These are phyloP conservation scores for Nannoperca obscura DNA, from an alignment of 2,797 vertebrate genomes.

Conservation along the genomic window DNA sequence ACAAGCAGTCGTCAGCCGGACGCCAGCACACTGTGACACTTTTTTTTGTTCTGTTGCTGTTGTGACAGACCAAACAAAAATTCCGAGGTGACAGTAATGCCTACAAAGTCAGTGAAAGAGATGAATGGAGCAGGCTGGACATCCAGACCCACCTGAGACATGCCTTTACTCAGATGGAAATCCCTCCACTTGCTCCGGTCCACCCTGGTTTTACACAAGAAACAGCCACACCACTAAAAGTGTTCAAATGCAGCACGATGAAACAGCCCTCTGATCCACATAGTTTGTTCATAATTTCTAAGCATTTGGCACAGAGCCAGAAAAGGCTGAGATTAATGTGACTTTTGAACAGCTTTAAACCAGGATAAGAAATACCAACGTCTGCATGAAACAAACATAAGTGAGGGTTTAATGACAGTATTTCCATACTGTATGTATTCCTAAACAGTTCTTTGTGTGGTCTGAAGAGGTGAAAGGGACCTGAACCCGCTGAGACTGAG, in stretches of 20 bases:
- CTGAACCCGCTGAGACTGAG: neutral
- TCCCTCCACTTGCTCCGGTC: neutral
- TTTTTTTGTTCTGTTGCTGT: slow-evolving; percentile 14
- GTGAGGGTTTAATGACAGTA: neutral
- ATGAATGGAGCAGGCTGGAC: slow-evolving; percentile 7
- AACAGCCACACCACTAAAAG: neutral
- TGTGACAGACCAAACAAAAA: slow-evolving; percentile 33
- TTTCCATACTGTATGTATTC: neutral
- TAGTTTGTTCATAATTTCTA: too few species aligned
- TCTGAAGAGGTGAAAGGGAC: neutral
- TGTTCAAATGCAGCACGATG: neutral
- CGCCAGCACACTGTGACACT: slow-evolving; percentile 28
- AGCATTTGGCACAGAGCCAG: neutral
- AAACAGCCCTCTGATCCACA: neutral
- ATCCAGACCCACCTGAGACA: neutral
- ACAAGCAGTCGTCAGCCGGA: slow-evolving; percentile 38
- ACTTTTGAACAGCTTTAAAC: slow-evolving; percentile 13
- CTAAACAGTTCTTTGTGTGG: neutral
- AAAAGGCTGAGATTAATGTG: too few species aligned
- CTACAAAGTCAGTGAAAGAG: slow-evolving; percentile 11
- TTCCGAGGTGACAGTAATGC: slow-evolving; percentile 27
- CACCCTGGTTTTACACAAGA: neutral
- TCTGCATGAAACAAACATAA: too few species aligned
- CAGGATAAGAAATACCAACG: neutral
- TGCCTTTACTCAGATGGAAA: neutral